A percentile compares a stretch with the other conserved stretches of the same genome.
Evolutionary conservation across 1,140 invertebrate genomes (phyloP).

Genomic region (Drosophila miranda): DNA sequence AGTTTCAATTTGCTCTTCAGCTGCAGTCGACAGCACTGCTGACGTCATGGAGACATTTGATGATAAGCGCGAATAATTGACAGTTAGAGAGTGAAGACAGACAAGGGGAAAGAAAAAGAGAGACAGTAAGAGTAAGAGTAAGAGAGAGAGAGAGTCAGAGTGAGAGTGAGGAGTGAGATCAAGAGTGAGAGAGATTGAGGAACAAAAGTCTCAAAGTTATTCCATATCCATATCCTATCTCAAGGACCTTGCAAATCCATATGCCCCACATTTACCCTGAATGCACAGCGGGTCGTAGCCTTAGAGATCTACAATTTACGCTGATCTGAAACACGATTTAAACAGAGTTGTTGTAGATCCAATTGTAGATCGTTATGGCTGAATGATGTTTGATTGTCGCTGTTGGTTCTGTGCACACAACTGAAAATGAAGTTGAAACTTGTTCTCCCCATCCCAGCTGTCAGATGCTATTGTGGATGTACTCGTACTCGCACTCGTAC

Average conservation of each 20-base stretch:
- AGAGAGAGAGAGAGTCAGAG: no score
- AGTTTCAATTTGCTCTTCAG: conserved; percentile 29
- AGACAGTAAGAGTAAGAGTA: no score
- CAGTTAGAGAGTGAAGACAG: conserved; percentile 22
- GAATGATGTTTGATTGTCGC: no score
- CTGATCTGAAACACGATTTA: conserved; percentile 9
- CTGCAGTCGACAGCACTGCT: conserved; percentile 14
- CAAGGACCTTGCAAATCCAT: no score
- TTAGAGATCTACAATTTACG: background rate
- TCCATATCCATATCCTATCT: no score
- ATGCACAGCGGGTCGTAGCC: background rate
- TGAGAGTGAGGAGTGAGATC: no score
- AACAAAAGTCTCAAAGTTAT: no score
- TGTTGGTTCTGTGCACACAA: conserved; percentile 41
- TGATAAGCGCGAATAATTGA: conserved; percentile 30
- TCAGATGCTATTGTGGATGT: background rate
- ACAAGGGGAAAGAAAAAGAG: background rate
- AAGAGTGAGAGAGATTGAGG: no score
- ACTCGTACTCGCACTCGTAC: no score
- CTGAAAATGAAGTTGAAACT: conserved; percentile 39
- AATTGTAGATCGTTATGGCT: background rate
- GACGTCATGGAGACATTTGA: conserved; percentile 45
- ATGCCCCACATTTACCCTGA: no score
- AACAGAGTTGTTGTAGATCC: conserved; percentile 7
- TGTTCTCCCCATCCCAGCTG: conserved; percentile 10